Evolutionary conservation across 2,113 vertebrate genomes (phyloP).

Genomic region (Epinephelus moara): DNA sequence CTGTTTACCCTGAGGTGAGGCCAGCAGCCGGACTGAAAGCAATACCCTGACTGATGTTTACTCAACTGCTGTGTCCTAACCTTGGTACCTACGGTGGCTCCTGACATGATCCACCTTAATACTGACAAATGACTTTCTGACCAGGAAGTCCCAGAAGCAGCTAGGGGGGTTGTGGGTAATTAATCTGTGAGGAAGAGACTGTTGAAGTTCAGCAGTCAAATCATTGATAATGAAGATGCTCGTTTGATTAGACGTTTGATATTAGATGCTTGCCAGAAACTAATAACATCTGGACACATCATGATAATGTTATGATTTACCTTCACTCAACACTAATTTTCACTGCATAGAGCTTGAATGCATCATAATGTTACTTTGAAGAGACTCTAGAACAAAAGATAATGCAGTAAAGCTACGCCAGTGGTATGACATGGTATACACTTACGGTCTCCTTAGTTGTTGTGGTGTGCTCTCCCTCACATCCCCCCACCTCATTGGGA

Average conservation of each 20-base stretch:
- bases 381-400: too few relatives aligned
- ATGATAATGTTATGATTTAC: too few relatives aligned
- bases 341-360: too few relatives aligned
- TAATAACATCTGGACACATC: too few relatives aligned
- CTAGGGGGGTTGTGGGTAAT: constrained; percentile 64
- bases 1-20: constrained; percentile 78
- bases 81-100: constrained; percentile 78
- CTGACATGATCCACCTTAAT: constrained; percentile 86
- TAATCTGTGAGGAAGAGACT: constrained; percentile 48
- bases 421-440: too few relatives aligned
- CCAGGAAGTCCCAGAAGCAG: constrained; percentile 73
- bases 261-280: too few relatives aligned
- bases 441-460: too few relatives aligned
- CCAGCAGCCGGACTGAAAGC: constrained; percentile 76
- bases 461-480: too few relatives aligned
- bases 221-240: not conserved
- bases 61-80: constrained; percentile 85
- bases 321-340: too few relatives aligned
- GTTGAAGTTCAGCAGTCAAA: constrained; percentile 42
- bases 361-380: too few relatives aligned
- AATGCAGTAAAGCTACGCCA: too few relatives aligned
- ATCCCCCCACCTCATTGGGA: too few relatives aligned
- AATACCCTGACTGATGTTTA: constrained; percentile 84
- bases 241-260: not conserved
- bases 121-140: constrained; percentile 87